Percentiles rank a stretch among this genome's conserved stretches.
Conservation (phyloP, 2,113 vertebrate genomes). For the Saccopteryx bilineata region DNA sequence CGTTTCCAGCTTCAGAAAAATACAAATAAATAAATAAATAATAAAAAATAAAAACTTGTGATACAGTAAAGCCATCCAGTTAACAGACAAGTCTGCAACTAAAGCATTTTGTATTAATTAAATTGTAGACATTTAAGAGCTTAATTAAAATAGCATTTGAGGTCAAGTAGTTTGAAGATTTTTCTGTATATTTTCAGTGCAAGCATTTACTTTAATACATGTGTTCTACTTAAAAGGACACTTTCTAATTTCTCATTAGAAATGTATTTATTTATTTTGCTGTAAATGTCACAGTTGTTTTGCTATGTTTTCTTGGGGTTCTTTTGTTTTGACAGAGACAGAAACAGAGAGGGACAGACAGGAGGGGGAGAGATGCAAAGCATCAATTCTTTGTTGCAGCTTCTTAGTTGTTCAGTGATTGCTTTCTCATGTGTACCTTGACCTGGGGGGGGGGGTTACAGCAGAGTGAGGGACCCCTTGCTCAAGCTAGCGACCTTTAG, state of each 20-base stretch:
- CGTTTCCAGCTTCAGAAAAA: too few relatives aligned
- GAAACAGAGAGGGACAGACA: too few relatives aligned
- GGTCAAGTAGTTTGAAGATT: constrained; percentile 16
- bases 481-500: too few relatives aligned
- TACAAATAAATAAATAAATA: too few relatives aligned
- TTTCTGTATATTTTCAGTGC: constrained; percentile 39
- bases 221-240: constrained; percentile 11
- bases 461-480: too few relatives aligned
- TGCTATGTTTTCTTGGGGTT: too few relatives aligned
- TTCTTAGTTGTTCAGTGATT: too few relatives aligned
- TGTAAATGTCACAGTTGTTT: neutral
- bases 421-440: too few relatives aligned
- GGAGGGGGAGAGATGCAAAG: too few relatives aligned
- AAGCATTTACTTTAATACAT: neutral
- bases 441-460: too few relatives aligned
- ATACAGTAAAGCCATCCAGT: neutral
- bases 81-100: neutral
- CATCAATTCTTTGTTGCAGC: too few relatives aligned
- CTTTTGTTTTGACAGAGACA: too few relatives aligned
- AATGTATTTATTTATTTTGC: constrained; percentile 23
- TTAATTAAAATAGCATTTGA: constrained; percentile 46
- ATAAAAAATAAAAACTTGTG: neutral
- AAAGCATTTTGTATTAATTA: constrained; percentile 23
- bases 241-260: constrained; percentile 28
- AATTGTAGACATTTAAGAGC: constrained; percentile 13